A percentile compares a stretch with the other conserved stretches of the same genome.
These are phyloP conservation scores for Nomada flava DNA, from an alignment of 2,888 invertebrate species.

Conservation along the genomic window DNA sequence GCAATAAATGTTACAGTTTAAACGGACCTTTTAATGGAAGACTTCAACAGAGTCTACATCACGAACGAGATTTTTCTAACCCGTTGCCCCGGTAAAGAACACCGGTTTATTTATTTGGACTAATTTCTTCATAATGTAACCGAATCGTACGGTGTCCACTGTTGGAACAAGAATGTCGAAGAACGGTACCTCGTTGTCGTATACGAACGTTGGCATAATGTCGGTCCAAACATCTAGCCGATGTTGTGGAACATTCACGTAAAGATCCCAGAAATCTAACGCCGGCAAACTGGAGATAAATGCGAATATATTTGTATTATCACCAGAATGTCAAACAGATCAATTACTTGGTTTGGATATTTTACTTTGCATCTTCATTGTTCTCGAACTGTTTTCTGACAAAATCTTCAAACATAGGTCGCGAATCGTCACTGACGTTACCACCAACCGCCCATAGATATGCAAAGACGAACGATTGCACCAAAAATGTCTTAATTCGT, in stretches of 20 bases:
- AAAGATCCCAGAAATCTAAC: slow-evolving; percentile 91
- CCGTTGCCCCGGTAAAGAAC: slow-evolving; percentile 95
- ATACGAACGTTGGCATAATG: slow-evolving; percentile 90
- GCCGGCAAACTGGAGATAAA: slow-evolving; percentile 87
- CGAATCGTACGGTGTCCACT: slow-evolving; percentile 94
- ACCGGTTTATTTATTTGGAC: slow-evolving; percentile 91
- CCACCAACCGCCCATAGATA: slow-evolving; percentile 95
- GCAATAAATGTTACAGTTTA: neutral
- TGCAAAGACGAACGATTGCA: slow-evolving; percentile 92
- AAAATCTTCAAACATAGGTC: slow-evolving; percentile 89
- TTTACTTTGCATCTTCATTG: slow-evolving; percentile 88
- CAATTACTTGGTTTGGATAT: neutral
- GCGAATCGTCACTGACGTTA: slow-evolving; percentile 90
- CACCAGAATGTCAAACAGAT: neutral
- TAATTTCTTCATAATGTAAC: slow-evolving; percentile 91
- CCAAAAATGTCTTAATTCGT: slow-evolving; percentile 87
- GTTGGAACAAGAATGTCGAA: slow-evolving; percentile 97
- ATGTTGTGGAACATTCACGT: slow-evolving; percentile 89
- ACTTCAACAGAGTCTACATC: neutral
- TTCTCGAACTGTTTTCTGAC: slow-evolving; percentile 89
- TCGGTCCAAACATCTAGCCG: slow-evolving; percentile 92
- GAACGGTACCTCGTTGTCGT: slow-evolving; percentile 90
- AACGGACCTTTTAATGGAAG: neutral
- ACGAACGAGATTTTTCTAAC: slow-evolving; percentile 80
- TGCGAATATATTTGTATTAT: neutral